Conservation (phyloP, 2,113 vertebrate species). For the Nothobranchius furzeri region DNA sequence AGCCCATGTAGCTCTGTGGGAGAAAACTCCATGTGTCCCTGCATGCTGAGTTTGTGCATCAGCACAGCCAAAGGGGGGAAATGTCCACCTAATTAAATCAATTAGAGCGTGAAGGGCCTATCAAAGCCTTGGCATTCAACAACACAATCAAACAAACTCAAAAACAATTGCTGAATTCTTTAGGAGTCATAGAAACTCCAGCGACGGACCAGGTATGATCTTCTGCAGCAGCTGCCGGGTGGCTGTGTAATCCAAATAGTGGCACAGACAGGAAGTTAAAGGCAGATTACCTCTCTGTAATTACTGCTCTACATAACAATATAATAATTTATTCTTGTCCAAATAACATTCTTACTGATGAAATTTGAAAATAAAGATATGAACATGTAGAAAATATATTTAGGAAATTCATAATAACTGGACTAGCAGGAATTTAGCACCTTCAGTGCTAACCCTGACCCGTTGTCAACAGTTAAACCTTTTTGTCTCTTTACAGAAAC, state of each 20-base stretch:
- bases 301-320: too few species aligned
- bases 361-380: too few species aligned
- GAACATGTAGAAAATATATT: too few species aligned
- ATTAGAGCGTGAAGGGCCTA: slow-evolving; percentile 69
- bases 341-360: too few species aligned
- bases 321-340: too few species aligned
- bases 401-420: too few species aligned
- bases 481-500: too few species aligned
- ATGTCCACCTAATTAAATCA: slow-evolving; percentile 69
- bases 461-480: too few species aligned
- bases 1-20: slow-evolving; percentile 28
- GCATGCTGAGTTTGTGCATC: slow-evolving; percentile 37
- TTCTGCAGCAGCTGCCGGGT: not conserved
- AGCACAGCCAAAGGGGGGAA: slow-evolving; percentile 47
- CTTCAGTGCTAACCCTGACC: too few species aligned
- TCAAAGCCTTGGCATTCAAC: slow-evolving; percentile 32
- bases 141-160: slow-evolving; percentile 35
- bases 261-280: not conserved
- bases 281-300: too few species aligned
- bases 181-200: slow-evolving; percentile 18
- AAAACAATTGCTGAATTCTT: slow-evolving; percentile 32
- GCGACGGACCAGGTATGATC: not conserved
- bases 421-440: too few species aligned
- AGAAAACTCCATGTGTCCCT: slow-evolving; percentile 44
- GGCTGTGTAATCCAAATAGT: not conserved